Base-by-base conservation (phyloP, 2,888 invertebrate genomes). In the Drosophila recens region DNA sequence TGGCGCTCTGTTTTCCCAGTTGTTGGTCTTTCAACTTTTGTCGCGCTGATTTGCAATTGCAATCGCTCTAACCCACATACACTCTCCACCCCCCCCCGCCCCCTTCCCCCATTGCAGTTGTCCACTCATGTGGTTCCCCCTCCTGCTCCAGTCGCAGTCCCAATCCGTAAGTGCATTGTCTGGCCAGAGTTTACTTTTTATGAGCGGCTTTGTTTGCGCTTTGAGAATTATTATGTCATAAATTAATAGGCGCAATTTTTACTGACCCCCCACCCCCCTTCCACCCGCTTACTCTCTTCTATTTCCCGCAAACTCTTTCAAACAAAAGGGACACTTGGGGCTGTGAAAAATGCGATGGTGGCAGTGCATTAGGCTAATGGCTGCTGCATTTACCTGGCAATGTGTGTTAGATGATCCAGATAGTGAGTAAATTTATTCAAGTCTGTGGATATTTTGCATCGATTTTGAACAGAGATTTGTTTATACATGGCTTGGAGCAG, bases 191-290 rank as follows among this genome's bases (percentile, higher is more conserved):
- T 73, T 66, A 72, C 64, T 71, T 89, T 84, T 82, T 84, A 84
- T 63, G 82, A 84, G 88, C 83, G 79, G 71, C 81, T 89, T 86
- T 89, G 80, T 87, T 87, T 87, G 87, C 85, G 82, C 87, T 89
- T 86, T 86, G 73, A 73, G 82, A 87, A 81, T 87, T 87, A 89
- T 87, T 89, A 87, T 87, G 85, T 88, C 87, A 87, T 87, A 87
- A 87, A 87, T 87, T 89, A 89, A 87, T 89, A 77, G 89, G 72
- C 70, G 80, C 85, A 87, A 87, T 87, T 87, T 81, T 84, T 89
- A 78, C 75, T 72, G 67, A 58, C 67, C 62, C 1, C 3, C 23
- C 34, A n/a, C 69, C 30, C 49, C 61, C 75, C 48, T 13, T 9
- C 30, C 33, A 2, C 0, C n/a, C 15, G 1, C 10, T 10, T 15